Evolutionary conservation across 1,140 invertebrate species (phyloP).

Genomic region (Metopolophium dirhodum): DNA sequence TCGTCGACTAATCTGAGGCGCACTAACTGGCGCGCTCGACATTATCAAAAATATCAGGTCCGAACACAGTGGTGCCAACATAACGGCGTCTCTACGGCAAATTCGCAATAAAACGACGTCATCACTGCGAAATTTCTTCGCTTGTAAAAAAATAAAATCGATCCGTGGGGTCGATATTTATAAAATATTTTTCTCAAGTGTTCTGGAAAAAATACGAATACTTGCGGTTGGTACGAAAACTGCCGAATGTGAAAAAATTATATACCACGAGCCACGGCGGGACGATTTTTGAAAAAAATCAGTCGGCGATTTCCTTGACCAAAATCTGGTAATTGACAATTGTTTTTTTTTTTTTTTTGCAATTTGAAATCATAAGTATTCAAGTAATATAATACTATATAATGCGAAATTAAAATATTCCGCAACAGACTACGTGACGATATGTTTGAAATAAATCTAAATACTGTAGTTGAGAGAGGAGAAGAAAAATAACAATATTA

Average conservation of each 20-base stretch:
- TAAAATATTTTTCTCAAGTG: background rate
- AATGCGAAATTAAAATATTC: background rate
- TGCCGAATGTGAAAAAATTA: background rate
- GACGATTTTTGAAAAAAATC: background rate
- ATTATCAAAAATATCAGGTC: conserved; percentile 21
- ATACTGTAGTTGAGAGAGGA: background rate
- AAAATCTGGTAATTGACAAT: background rate
- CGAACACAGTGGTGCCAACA: conserved; percentile 42
- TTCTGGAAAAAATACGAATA: background rate
- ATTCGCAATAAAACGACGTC: conserved; percentile 43
- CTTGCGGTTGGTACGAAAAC: no score
- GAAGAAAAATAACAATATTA: background rate
- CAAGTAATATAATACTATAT: background rate
- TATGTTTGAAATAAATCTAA: background rate
- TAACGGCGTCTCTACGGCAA: background rate
- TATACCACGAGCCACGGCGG: background rate
- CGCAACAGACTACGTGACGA: background rate
- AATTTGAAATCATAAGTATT: background rate
- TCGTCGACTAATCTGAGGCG: background rate
- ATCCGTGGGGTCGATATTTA: conserved; percentile 38
- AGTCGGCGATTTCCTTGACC: background rate
- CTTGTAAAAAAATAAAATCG: conserved; percentile 38
- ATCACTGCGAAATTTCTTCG: conserved; percentile 38
- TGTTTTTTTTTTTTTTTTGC: background rate
- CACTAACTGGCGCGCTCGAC: background rate